Evolutionary conservation across 2,888 invertebrate genomes (phyloP).

Genomic region (Corbicula japonica): DNA sequence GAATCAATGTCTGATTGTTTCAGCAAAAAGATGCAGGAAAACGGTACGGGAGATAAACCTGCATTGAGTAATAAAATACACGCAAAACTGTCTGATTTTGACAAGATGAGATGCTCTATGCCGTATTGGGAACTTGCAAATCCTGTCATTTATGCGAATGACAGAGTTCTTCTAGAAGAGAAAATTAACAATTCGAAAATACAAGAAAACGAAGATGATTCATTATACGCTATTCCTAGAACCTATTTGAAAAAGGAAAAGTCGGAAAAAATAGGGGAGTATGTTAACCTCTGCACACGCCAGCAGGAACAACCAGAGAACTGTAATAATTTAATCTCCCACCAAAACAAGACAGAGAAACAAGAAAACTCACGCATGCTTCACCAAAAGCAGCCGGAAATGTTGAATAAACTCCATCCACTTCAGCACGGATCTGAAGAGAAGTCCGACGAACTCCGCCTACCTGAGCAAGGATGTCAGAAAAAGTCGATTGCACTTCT

Average conservation of each 20-base stretch:
- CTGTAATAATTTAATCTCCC: no score
- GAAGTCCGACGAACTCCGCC: no score
- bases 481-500: no score
- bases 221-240: neutral
- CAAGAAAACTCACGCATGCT: no score
- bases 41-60: no score
- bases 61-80: no score
- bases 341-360: no score
- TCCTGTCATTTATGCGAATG: slow-evolving; percentile 14
- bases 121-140: slow-evolving; percentile 11
- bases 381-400: no score
- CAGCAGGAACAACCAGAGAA: no score
- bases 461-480: no score
- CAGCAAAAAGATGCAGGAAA: slow-evolving; percentile 3
- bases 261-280: slow-evolving; percentile 7
- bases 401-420: no score
- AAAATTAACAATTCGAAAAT: neutral
- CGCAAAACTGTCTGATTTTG: slow-evolving; percentile 1
- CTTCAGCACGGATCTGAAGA: no score
- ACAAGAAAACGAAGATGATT: neutral
- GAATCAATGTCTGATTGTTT: neutral
- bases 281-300: neutral
- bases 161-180: slow-evolving; percentile 18
- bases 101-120: slow-evolving; percentile 16
- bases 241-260: neutral